Evolutionary conservation across 2,888 invertebrate species (phyloP).

Genomic region (Diadromus collaris): DNA sequence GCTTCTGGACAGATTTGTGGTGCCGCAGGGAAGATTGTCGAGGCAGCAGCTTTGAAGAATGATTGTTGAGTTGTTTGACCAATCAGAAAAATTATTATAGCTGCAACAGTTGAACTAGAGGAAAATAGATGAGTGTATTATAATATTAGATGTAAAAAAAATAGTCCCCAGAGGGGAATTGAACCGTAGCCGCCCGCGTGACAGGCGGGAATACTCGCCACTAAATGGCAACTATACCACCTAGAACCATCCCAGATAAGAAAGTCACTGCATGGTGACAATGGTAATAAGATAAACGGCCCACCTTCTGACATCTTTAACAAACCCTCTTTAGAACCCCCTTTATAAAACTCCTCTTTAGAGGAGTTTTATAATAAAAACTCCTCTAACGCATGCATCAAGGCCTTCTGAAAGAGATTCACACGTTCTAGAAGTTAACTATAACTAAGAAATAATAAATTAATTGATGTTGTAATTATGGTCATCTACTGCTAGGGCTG

Average conservation of each 20-base stretch:
- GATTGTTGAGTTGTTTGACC: slow-evolving; percentile 44
- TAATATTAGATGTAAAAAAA: not conserved
- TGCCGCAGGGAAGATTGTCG: slow-evolving; percentile 24
- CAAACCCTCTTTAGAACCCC: too few relatives aligned
- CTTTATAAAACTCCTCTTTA: too few relatives aligned
- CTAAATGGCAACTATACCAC: slow-evolving; percentile 21
- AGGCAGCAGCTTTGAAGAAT: slow-evolving; percentile 64
- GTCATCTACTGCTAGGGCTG: too few relatives aligned
- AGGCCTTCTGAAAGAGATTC: too few relatives aligned
- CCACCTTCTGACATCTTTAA: too few relatives aligned
- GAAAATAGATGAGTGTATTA: not conserved
- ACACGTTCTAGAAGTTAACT: too few relatives aligned
- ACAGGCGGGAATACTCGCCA: slow-evolving; percentile 22
- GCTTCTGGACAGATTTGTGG: slow-evolving; percentile 8
- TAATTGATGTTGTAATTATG: too few relatives aligned
- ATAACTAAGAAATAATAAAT: too few relatives aligned
- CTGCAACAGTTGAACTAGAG: slow-evolving; percentile 66
- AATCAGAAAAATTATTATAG: slow-evolving; percentile 55
- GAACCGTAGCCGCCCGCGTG: slow-evolving; percentile 21
- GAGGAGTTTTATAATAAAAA: too few relatives aligned
- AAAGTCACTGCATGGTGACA: too few relatives aligned
- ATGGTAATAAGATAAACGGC: too few relatives aligned
- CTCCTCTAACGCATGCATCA: too few relatives aligned
- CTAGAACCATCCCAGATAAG: not conserved
- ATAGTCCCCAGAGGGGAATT: slow-evolving; percentile 11